A percentile compares a stretch with the other conserved stretches of the same genome.
phyloP scores from a whole-genome alignment of 2,113 vertebrate species.

The Rynchops niger region DNA sequence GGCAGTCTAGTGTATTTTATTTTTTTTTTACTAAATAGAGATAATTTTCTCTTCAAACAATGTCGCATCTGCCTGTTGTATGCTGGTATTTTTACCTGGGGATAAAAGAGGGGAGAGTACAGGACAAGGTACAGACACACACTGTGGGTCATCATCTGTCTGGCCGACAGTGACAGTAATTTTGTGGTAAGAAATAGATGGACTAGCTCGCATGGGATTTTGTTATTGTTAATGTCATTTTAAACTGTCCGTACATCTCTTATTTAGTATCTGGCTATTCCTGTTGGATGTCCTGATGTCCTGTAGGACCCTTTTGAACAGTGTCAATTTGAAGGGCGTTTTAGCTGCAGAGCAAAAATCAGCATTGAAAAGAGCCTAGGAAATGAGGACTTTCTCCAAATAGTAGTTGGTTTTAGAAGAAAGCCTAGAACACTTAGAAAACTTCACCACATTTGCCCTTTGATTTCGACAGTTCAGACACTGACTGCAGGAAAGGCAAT shows the following conservation, averaged over 20 bases:
- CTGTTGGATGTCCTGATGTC: neutral
- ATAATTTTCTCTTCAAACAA: neutral
- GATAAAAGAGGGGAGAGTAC: neutral
- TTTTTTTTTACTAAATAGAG: neutral
- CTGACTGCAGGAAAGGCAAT: neutral
- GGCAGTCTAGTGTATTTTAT: neutral
- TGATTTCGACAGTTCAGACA: neutral
- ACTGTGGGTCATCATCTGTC: neutral
- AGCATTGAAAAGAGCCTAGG: neutral
- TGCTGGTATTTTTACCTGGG: neutral
- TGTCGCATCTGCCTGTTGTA: neutral
- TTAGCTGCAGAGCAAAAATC: neutral
- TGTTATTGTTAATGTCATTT: neutral
- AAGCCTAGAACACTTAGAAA: neutral
- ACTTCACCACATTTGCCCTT: neutral
- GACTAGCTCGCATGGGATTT: neutral
- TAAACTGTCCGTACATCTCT: fast-evolving
- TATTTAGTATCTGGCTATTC: neutral
- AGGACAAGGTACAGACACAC: neutral
- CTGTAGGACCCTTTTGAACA: neutral
- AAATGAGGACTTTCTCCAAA: neutral
- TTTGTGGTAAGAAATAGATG: neutral
- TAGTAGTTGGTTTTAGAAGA: neutral
- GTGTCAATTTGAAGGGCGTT: neutral
- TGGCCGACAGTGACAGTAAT: neutral